Percentiles rank a stretch among this genome's conserved stretches.
phyloP scores from a whole-genome alignment of 1,140 invertebrate species.

The Steinernema khuongi region DNA sequence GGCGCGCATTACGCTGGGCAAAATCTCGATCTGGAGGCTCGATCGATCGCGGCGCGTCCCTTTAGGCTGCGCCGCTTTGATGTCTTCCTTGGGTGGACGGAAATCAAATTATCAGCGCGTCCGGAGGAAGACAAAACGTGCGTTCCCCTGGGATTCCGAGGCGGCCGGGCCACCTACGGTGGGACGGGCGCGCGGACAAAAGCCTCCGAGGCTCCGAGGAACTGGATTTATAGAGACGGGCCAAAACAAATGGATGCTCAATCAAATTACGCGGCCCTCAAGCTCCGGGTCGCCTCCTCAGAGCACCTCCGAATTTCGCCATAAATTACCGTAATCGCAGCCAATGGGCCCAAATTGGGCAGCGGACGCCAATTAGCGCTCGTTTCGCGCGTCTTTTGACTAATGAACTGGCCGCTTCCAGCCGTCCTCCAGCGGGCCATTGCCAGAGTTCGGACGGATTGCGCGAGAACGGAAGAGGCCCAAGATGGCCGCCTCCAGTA shows the following conservation, averaged over 20 bases:
- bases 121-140: neutral
- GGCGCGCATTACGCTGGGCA: no score
- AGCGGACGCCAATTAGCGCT: slow-evolving; percentile 12
- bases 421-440: neutral
- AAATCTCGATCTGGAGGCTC: no score
- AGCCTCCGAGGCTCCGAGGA: neutral
- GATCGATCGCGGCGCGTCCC: neutral
- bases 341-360: neutral
- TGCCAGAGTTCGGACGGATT: neutral
- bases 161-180: neutral
- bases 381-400: slow-evolving; percentile 8
- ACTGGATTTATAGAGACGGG: neutral
- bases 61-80: neutral
- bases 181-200: neutral
- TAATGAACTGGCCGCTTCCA: slow-evolving; percentile 12
- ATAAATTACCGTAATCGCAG: slow-evolving; percentile 12
- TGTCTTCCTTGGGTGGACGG: neutral
- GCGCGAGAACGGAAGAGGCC: neutral
- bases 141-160: neutral
- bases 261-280: neutral
- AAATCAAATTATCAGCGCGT: slow-evolving; percentile 8
- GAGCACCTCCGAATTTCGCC: neutral
- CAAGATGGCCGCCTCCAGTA: neutral
- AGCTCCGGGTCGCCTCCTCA: neutral
- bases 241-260: slow-evolving; percentile 1